A percentile compares a stretch with the other conserved stretches of the same genome.
phyloP scores from a whole-genome alignment of 1,140 invertebrate genomes.

The Nilaparvata lugens region DNA sequence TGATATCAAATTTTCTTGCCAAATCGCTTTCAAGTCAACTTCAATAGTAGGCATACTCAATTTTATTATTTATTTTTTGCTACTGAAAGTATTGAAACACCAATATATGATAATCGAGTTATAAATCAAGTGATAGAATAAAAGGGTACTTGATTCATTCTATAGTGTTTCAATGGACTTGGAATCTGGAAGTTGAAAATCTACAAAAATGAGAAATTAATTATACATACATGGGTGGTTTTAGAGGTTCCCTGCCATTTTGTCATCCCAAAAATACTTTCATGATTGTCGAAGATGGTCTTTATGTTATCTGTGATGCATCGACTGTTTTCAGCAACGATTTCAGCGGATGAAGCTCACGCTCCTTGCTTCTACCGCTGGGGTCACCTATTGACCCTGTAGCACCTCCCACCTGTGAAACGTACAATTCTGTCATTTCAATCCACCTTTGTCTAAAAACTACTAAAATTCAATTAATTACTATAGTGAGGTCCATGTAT shows the following conservation, averaged over 20 bases:
- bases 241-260: slow-evolving; percentile 35
- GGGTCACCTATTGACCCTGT: slow-evolving; percentile 94
- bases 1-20: too few relatives aligned
- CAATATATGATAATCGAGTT: too few relatives aligned
- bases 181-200: neutral
- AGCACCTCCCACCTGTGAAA: slow-evolving; percentile 72
- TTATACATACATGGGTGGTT: slow-evolving; percentile 41
- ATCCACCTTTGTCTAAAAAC: too few relatives aligned
- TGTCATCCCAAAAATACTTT: slow-evolving; percentile 60
- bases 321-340: slow-evolving; percentile 56
- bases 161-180: neutral
- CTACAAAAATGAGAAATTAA: neutral
- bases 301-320: slow-evolving; percentile 64
- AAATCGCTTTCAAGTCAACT: too few relatives aligned
- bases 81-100: too few relatives aligned
- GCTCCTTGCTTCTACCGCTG: slow-evolving; percentile 71
- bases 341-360: slow-evolving; percentile 47
- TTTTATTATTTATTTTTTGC: too few relatives aligned
- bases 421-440: too few relatives aligned
- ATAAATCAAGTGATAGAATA: too few relatives aligned
- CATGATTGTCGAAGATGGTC: slow-evolving; percentile 76
- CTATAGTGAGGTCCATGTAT: too few relatives aligned
- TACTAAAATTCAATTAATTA: too few relatives aligned
- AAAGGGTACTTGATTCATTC: too few relatives aligned
- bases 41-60: too few relatives aligned